phyloP scores from a whole-genome alignment of 2,888 invertebrate species.

The Dysmachus trigonus region DNA sequence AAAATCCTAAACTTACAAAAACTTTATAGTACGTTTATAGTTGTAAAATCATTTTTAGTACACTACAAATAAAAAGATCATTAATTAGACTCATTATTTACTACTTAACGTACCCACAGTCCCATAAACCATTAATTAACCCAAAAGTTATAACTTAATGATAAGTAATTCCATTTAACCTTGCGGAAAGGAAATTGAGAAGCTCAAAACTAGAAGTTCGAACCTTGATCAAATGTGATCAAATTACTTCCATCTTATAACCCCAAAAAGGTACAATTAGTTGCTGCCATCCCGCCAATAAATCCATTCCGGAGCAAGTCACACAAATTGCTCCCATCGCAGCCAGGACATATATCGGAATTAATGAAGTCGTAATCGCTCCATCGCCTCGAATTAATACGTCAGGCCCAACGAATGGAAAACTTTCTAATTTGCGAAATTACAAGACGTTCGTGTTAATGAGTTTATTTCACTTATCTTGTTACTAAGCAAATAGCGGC shows the following conservation, averaged over 20 bases:
- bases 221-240: background rate
- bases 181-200: background rate
- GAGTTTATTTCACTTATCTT: slow-evolving; percentile 22
- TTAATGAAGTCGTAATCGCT: background rate
- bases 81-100: no score
- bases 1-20: no score
- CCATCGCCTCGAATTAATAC: background rate
- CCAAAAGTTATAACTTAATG: background rate
- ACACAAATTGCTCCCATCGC: background rate
- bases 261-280: background rate
- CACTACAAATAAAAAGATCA: no score
- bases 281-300: background rate
- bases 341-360: background rate
- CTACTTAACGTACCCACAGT: background rate
- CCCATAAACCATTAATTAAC: background rate
- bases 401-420: background rate
- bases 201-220: background rate
- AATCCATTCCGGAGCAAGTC: background rate
- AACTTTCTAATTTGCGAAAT: slow-evolving; percentile 9
- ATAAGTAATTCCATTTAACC: background rate
- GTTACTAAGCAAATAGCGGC: slow-evolving; percentile 22
- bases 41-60: no score
- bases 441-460: slow-evolving; percentile 9
- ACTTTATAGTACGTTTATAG: no score
- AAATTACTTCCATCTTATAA: background rate